Evolutionary conservation across 2,797 vertebrate genomes (phyloP).

Genomic region (Simalia tracyae): DNA sequence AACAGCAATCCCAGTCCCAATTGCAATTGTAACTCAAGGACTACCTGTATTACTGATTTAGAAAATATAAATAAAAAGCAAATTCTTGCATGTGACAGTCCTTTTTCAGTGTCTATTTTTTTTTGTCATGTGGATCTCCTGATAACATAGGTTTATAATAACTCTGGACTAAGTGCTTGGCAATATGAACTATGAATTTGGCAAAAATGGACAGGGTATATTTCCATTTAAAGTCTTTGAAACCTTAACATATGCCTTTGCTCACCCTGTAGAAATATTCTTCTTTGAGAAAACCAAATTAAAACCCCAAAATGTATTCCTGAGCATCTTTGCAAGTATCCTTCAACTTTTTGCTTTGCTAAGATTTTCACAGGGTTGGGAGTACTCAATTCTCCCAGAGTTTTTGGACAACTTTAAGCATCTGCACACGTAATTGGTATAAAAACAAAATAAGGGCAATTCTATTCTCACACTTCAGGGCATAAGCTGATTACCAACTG

Average conservation of each 20-base stretch:
- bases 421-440: conserved; percentile 56
- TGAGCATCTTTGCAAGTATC: conserved; percentile 64
- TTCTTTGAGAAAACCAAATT: conserved; percentile 61
- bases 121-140: background rate
- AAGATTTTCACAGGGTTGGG: conserved; percentile 52
- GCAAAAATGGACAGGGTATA: background rate
- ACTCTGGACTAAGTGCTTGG: background rate
- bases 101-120: background rate
- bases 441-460: conserved; percentile 65
- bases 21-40: too few species aligned
- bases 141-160: background rate
- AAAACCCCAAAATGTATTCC: conserved; percentile 58
- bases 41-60: background rate
- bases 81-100: background rate
- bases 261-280: conserved; percentile 50
- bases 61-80: background rate
- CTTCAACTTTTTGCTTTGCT: conserved; percentile 28
- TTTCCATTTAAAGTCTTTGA: conserved; percentile 20
- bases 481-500: conserved; percentile 70
- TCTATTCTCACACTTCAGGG: conserved; percentile 69
- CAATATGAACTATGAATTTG: background rate
- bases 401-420: conserved; percentile 65
- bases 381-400: conserved; percentile 65
- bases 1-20: too few species aligned
- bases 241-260: conserved; percentile 31